These are phyloP conservation scores for Solea solea DNA, from an alignment of 2,113 vertebrate genomes.

Conservation along the genomic window DNA sequence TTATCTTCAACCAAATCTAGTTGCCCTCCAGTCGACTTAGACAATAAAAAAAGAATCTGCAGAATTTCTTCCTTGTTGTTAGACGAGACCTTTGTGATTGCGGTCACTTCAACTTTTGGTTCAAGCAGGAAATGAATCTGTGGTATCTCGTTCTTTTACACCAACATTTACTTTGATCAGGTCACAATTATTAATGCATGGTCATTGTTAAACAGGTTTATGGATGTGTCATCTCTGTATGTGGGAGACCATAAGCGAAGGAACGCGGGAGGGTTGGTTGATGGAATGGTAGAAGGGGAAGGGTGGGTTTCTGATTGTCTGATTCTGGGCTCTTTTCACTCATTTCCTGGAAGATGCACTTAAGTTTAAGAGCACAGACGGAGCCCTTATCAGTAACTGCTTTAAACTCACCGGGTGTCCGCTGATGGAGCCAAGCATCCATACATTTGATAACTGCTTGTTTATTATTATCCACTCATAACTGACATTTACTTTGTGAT, in stretches of 20 bases:
- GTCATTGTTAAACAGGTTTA: slow-evolving; percentile 21
- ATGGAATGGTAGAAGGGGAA: slow-evolving; percentile 29
- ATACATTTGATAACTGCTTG: too few relatives aligned
- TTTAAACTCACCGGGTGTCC: slow-evolving; percentile 6
- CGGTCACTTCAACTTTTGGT: too few relatives aligned
- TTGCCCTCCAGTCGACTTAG: too few relatives aligned
- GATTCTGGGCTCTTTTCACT: slow-evolving; percentile 43
- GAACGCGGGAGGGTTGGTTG: slow-evolving; percentile 25
- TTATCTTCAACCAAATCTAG: too few relatives aligned
- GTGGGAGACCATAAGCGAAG: slow-evolving; percentile 49
- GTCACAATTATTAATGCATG: background rate
- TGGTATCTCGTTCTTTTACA: too few relatives aligned
- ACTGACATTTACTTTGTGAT: too few relatives aligned
- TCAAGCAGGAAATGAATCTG: too few relatives aligned
- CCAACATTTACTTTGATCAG: too few relatives aligned
- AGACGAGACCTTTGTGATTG: too few relatives aligned
- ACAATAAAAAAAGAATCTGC: too few relatives aligned
- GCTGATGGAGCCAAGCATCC: background rate
- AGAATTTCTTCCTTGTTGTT: too few relatives aligned
- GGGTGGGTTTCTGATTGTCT: slow-evolving; percentile 57
- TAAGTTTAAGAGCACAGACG: slow-evolving; percentile 43
- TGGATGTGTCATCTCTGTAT: slow-evolving; percentile 32
- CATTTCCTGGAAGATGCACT: slow-evolving; percentile 58
- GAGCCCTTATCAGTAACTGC: slow-evolving; percentile 15
- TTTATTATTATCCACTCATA: too few relatives aligned